phyloP scores from a whole-genome alignment of 1,140 invertebrate genomes.

The Fopius arisanus region DNA sequence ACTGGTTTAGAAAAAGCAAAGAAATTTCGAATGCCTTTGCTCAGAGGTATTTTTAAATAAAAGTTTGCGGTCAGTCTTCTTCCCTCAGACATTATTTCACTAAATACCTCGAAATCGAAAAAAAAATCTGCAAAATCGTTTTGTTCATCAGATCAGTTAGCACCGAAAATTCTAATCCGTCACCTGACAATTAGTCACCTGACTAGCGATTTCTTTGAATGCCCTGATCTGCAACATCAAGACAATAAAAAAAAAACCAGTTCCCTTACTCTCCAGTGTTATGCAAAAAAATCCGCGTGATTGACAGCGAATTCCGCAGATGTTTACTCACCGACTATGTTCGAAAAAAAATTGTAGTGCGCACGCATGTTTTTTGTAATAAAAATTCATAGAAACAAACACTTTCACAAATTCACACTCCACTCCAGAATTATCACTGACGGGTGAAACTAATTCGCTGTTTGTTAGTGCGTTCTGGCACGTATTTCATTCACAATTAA shows the following conservation, averaged over 20 bases:
- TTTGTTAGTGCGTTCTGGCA: background rate
- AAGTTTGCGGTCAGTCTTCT: no score
- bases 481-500: background rate
- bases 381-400: constrained; percentile 10
- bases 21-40: no score
- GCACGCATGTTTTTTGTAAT: constrained; percentile 12
- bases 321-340: background rate
- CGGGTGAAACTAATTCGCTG: background rate
- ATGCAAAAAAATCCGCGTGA: background rate
- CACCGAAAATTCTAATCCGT: no score
- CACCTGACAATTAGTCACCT: no score
- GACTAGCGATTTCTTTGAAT: background rate
- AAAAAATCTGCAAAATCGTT: no score
- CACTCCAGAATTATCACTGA: background rate
- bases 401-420: background rate
- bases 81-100: no score
- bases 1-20: no score
- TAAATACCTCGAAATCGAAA: no score
- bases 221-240: background rate
- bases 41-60: no score
- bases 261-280: background rate
- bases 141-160: no score
- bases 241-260: background rate
- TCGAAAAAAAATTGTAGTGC: constrained; percentile 1
- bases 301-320: background rate